Evolutionary conservation across 2,113 vertebrate genomes (phyloP).

Genomic region (Indicator indicator): DNA sequence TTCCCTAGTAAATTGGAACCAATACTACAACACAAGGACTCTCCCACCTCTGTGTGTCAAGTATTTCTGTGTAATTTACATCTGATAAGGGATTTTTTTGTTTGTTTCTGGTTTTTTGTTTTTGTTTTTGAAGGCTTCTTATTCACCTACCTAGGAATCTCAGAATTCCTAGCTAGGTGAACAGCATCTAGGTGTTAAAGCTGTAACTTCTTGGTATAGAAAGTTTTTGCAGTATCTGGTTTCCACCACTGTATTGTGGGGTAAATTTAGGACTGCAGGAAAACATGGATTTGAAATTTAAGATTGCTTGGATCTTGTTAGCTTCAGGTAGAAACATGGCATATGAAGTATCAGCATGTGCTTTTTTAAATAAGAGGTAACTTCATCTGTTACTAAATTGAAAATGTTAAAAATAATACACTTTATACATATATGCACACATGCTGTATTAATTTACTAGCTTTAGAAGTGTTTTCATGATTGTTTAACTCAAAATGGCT

Average conservation of each 20-base stretch:
- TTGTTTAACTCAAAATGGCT: constrained; percentile 70
- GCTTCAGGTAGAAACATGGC: not conserved
- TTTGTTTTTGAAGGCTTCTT: not conserved
- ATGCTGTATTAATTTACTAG: constrained; percentile 52
- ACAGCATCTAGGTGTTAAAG: not conserved
- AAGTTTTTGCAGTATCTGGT: not conserved
- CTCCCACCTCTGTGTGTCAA: not conserved
- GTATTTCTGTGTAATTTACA: not conserved
- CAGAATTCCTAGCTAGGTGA: not conserved
- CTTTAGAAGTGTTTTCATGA: constrained; percentile 72
- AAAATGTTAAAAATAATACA: constrained; percentile 49
- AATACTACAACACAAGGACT: not conserved
- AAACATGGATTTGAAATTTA: not conserved
- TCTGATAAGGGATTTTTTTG: not conserved
- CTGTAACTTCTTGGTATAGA: not conserved
- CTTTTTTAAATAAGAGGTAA: not conserved
- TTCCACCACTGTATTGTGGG: not conserved
- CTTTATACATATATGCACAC: constrained; percentile 15
- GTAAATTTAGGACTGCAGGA: not conserved
- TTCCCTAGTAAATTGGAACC: not conserved
- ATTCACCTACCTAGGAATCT: not conserved
- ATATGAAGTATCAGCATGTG: not conserved
- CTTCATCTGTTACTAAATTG: constrained; percentile 37
- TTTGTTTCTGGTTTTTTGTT: not conserved
- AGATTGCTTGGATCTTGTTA: not conserved